Base-by-base conservation (phyloP, 1,140 invertebrate species). In the Helicoverpa zea region DNA sequence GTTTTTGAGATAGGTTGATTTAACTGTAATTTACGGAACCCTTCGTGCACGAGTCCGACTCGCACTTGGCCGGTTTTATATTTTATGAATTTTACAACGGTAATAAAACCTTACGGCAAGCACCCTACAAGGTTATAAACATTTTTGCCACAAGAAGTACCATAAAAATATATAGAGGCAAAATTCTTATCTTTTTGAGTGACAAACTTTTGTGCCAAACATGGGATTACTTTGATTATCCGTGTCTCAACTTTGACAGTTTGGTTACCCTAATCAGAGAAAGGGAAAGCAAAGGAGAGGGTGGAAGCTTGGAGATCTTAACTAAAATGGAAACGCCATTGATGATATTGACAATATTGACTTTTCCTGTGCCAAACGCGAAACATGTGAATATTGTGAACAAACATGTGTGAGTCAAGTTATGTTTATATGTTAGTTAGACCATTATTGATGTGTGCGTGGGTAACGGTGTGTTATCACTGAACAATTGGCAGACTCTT, bases 231-330 rank as follows among this genome's bases (percentile, higher is more conserved):
- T 73, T 73, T 58, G 54, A 73, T 58, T 29, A 58, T 73, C 12
- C 29, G 23, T 14, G 49, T 54, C 63, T 49, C 10, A 49, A 68
- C 30, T 58, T 73, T 43, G 54, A 43, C 70, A 58, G 23, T 58
- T 73, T 77, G 29, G 74, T 77, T 52, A 77, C 74, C 59, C 74
- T 77, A 77, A 77, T 77, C 74, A 77, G 63, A 77, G 47, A 51
- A 43, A 68, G 12, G 18, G 68, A n/a, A 52, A 29, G 49, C 12
- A 18, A 14, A 72, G 23, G 49, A 72, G 49, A 3, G 52, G n/a
- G 13, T 54, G 52, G 35, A 9, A 54, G 52, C 52, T 16, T 54
- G 52, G 35, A 54, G 1, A 54, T 0, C 0, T 16, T 54, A 7
- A n/a, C 14, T 14, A 3, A n/a, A 52, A 4, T 16, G 35, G 35